These are phyloP conservation scores for Dendrolimus kikuchii DNA, from an alignment of 1,140 invertebrate genomes.

Conservation along the genomic window DNA sequence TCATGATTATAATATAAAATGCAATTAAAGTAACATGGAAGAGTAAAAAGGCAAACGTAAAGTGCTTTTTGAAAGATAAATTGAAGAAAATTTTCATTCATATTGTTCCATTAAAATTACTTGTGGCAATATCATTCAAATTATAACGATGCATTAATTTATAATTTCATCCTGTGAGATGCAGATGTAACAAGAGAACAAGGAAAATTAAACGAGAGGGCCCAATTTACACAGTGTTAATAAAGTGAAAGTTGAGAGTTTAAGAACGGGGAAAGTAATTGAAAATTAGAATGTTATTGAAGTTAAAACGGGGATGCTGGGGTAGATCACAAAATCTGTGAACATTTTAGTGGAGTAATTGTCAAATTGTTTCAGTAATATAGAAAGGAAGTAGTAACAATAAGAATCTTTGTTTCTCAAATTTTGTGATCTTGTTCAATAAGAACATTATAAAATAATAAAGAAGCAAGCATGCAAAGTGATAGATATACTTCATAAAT, in stretches of 20 bases:
- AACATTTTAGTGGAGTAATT: slow-evolving; percentile 17
- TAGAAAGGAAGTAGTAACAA: too few species aligned
- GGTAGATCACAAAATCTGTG: slow-evolving; percentile 37
- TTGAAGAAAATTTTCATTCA: slow-evolving; percentile 36
- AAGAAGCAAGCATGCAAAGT: slow-evolving; percentile 67
- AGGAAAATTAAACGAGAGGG: slow-evolving; percentile 34
- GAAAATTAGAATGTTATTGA: slow-evolving; percentile 39
- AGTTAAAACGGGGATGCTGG: slow-evolving; percentile 40
- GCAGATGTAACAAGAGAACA: slow-evolving; percentile 32
- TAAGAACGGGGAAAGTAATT: slow-evolving; percentile 34
- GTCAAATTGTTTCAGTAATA: neutral
- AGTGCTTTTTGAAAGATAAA: slow-evolving; percentile 40
- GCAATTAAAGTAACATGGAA: slow-evolving; percentile 48
- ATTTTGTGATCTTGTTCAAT: too few species aligned
- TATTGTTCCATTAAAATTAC: slow-evolving; percentile 27
- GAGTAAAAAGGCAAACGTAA: slow-evolving; percentile 52
- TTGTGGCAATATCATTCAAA: slow-evolving; percentile 43
- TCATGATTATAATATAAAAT: slow-evolving; percentile 37
- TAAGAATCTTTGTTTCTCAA: too few species aligned
- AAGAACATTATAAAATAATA: slow-evolving; percentile 37
- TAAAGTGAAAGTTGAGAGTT: slow-evolving; percentile 26
- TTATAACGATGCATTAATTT: slow-evolving; percentile 39
- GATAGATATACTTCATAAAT: slow-evolving; percentile 54
- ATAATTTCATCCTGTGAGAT: slow-evolving; percentile 25
- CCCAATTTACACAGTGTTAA: slow-evolving; percentile 21